Evolutionary conservation across 2,113 vertebrate genomes (phyloP).

Genomic region (Cyprinodon brontotheroides): DNA sequence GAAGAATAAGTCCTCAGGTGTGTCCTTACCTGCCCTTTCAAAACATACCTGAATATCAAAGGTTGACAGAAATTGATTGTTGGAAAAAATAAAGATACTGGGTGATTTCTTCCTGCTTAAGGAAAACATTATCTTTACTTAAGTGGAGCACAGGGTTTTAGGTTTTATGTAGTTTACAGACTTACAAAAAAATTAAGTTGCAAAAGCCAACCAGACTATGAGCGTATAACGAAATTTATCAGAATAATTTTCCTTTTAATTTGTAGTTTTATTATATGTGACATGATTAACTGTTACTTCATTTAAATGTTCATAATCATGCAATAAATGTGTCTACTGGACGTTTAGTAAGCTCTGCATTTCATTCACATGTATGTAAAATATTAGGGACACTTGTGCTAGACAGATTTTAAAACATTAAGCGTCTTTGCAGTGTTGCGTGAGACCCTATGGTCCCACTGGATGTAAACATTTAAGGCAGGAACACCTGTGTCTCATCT

Average conservation of each 20-base stretch:
- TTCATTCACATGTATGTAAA: constrained; percentile 60
- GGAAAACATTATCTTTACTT: no score
- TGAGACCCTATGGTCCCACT: constrained; percentile 21
- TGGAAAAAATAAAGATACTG: no score
- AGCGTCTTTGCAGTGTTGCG: constrained; percentile 24
- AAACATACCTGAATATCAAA: no score
- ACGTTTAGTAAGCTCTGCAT: constrained; percentile 42
- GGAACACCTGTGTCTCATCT: constrained; percentile 55
- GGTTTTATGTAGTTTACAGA: no score
- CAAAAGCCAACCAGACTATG: not conserved
- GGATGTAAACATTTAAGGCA: constrained; percentile 46
- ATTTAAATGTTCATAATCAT: not conserved
- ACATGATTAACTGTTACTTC: not conserved
- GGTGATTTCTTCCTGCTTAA: no score
- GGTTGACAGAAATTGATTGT: no score
- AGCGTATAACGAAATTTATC: not conserved
- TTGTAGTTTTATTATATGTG: no score
- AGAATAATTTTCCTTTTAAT: no score
- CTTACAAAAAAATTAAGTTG: not conserved
- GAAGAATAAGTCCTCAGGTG: no score
- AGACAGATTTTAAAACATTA: constrained; percentile 42
- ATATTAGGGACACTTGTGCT: constrained; percentile 71
- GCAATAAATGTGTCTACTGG: constrained; percentile 20
- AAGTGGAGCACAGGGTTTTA: no score
- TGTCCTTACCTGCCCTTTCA: no score